Evolutionary conservation across 2,113 vertebrate genomes (phyloP), one percentile per base, ranked within the genome.

Genomic region (Oenanthe melanoleuca): DNA sequence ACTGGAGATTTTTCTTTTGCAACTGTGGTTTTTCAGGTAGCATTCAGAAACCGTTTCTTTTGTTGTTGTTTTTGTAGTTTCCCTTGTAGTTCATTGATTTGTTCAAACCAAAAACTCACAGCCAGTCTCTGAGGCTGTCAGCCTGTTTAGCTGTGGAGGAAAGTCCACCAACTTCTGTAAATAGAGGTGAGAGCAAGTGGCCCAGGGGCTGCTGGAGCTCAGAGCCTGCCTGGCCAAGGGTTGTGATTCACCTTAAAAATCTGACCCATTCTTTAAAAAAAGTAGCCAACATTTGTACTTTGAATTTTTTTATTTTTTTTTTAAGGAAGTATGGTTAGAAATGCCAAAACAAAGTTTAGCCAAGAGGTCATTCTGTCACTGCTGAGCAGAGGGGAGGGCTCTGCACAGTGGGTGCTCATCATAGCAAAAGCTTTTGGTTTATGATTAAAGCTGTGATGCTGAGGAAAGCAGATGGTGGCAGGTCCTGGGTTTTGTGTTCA

Each of bases 91-190:
- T 88, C 75, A 91, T 85, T 77, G 89, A 77, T 93, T 77, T 92
- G 71, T 89, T 88, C 88, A 92, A 92, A 92, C 84, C 74, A 80
- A 93, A 93, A 93, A 52, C 93, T 92, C 89, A 52, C 83, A 96
- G 88, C 82, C 85, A 88, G 44, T 61, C 89, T 93, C 86, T 24
- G 89, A 61, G 63, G 81, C 85, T 80, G 67, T 73, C 88, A 90
- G 56, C 71, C 79, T 49, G 1, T 66, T 77, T 80, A 77, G 75
- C 85, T 56, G 92, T 91, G 92, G 93, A 96, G 89, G 89, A 92
- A 94, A 94, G 93, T 88, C 87, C 93, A 92, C 87, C 65, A 86
- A 81, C 75, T 74, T 64, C 69, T 92, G 93, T 26, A 95, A 93
- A 93, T 5, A 95, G 59, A 88, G 88, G 16, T 0, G 28, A 65